Evolutionary conservation across 1,140 invertebrate genomes (phyloP), one percentile per base, ranked within the genome.

Genomic region (Tachypleus tridentatus): DNA sequence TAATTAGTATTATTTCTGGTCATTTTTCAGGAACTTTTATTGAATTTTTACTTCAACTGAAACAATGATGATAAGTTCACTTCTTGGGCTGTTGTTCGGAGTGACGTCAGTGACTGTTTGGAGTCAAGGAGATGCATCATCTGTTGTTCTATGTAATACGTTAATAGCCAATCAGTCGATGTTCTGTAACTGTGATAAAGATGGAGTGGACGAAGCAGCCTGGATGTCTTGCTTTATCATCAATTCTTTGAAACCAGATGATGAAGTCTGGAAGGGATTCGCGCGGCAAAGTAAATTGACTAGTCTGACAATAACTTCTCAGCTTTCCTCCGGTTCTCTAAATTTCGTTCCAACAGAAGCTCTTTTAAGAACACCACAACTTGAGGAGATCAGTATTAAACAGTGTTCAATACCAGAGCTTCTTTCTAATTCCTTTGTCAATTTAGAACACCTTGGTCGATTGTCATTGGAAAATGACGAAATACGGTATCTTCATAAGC

Each of bases 401-500:
- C 51, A 67, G 50, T 62, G 29, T 5, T 63, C 51, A 57, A 53
- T 67, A 4, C 54, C 58, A 5, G 49, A 48, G 3, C 48, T 67
- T 0, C n/a, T 63, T 9, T 9, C 58, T 0, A 29, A 64, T 4
- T 5, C 65, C 4, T 9, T 67, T 4, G 51, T 58, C 0, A 53
- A 52, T 7, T 50, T 64, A 51, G 61, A 61, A 61, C 51, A 47
- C 49, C 52, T 67, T 1, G 10, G 49, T 0, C 52, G 59, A 3
- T 56, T 67, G 57, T 51, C 58, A 29, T 48, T 67, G n/a, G 61
- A 64, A 3, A 51, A 50, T 9, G 51, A 60, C 49, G 66, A 64
- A 9, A 67, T 67, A 8, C 54, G 51, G 4, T 4, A 4, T 7
- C 48, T 67, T 9, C 29, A 64, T 7, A 93, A 94, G 9, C 93